These are phyloP conservation scores for Lepisosteus oculatus DNA, from an alignment of 2,113 vertebrate species.

Conservation along the genomic window DNA sequence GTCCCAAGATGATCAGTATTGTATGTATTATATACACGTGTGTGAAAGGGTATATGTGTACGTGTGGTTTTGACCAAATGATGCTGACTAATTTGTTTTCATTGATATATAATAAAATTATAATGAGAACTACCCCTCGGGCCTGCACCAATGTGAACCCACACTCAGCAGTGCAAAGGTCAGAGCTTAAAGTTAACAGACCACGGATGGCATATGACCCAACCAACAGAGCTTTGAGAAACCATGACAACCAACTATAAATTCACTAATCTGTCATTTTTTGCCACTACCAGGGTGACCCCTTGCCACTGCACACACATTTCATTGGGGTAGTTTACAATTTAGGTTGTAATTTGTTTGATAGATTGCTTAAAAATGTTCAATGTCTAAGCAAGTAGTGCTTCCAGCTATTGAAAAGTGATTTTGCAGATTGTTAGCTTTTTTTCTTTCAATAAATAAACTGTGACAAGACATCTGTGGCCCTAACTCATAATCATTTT, in stretches of 20 bases:
- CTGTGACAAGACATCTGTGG: no score
- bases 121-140: slow-evolving; percentile 31
- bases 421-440: neutral
- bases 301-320: slow-evolving; percentile 3
- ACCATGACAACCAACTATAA: slow-evolving; percentile 28
- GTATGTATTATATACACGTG: neutral
- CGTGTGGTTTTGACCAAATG: slow-evolving; percentile 26
- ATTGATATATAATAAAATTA: slow-evolving; percentile 54
- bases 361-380: slow-evolving; percentile 4
- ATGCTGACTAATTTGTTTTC: slow-evolving; percentile 50
- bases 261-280: slow-evolving; percentile 41
- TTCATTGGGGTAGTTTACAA: neutral
- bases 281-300: slow-evolving; percentile 12
- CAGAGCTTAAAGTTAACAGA: slow-evolving; percentile 46
- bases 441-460: no score
- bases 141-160: slow-evolving; percentile 31
- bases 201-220: slow-evolving; percentile 40
- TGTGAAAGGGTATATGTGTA: slow-evolving; percentile 1
- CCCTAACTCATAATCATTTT: no score
- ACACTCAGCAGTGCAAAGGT: slow-evolving; percentile 40
- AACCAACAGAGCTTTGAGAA: slow-evolving; percentile 33
- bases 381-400: neutral
- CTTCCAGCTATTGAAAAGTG: neutral
- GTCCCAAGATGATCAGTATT: neutral
- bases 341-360: neutral